Evolutionary conservation across 1,140 invertebrate genomes (phyloP).

Genomic region (Trichonephila clavipes): DNA sequence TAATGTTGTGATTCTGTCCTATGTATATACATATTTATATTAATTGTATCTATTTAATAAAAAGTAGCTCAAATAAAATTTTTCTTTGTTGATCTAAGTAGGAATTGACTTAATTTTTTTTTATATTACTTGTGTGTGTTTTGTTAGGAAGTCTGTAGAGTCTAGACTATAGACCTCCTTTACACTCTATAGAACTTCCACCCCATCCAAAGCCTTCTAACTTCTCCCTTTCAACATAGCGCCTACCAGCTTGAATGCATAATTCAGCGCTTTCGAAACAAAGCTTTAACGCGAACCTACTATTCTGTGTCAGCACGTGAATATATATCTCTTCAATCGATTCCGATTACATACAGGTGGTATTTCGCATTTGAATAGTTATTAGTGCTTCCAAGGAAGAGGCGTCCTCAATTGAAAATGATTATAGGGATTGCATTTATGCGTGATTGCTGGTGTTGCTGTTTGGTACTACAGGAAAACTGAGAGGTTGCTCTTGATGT

Average conservation of each 20-base stretch:
- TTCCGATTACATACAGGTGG: conserved; percentile 9
- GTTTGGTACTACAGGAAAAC: not conserved
- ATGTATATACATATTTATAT: too few relatives aligned
- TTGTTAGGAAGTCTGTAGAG: too few relatives aligned
- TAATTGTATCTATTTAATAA: too few relatives aligned
- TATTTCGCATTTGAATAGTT: not conserved
- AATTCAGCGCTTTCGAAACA: not conserved
- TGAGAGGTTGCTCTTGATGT: not conserved
- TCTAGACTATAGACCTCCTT: too few relatives aligned
- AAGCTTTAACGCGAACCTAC: not conserved
- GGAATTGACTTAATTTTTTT: too few relatives aligned
- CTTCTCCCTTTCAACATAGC: not conserved
- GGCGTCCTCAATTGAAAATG: not conserved
- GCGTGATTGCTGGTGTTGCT: not conserved
- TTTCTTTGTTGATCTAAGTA: too few relatives aligned
- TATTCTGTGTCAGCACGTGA: not conserved
- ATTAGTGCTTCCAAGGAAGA: not conserved
- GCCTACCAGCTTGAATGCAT: not conserved
- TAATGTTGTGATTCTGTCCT: too few relatives aligned
- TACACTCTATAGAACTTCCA: not conserved
- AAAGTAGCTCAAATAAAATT: too few relatives aligned
- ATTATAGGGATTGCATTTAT: not conserved
- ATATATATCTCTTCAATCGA: not conserved
- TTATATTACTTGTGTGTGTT: too few relatives aligned
- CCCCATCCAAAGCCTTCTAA: not conserved